Evolutionary conservation across 2,113 vertebrate species (phyloP).

Genomic region (Platysternon megacephalum): DNA sequence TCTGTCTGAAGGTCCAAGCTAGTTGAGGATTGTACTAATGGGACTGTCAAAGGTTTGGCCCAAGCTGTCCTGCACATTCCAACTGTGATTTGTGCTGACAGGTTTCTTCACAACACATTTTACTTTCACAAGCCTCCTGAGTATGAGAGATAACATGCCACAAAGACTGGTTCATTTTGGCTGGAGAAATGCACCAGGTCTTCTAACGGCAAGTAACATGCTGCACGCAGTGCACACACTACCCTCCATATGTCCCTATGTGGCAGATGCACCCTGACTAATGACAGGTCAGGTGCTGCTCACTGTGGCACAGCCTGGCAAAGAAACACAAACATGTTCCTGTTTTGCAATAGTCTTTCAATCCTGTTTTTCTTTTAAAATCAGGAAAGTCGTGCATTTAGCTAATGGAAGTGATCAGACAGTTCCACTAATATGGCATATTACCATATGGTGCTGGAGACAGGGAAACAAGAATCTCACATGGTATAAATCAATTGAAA

Average conservation of each 20-base stretch:
- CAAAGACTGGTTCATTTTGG: neutral
- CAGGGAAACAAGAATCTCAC: conserved; percentile 29
- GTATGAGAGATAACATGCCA: neutral
- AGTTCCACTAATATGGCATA: conserved; percentile 15
- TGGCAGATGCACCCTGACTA: rapidly evolving
- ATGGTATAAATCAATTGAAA: conserved; percentile 57
- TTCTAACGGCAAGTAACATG: neutral
- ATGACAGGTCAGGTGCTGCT: neutral
- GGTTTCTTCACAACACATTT: neutral
- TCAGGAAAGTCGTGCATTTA: neutral
- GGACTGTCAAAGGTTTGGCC: neutral
- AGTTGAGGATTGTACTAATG: neutral
- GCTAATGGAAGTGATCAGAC: neutral
- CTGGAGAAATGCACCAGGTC: rapidly evolving
- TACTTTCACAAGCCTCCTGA: neutral
- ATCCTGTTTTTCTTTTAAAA: neutral
- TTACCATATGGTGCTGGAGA: conserved; percentile 8
- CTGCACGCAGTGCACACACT: rapidly evolving
- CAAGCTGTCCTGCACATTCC: neutral
- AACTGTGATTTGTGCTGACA: rapidly evolving
- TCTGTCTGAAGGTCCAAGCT: neutral
- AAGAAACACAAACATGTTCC: neutral
- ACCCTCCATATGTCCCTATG: neutral
- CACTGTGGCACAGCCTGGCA: neutral
- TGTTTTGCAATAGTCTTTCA: neutral